phyloP scores from a whole-genome alignment of 2,113 vertebrate species.

The Atherinomorus stipes region DNA sequence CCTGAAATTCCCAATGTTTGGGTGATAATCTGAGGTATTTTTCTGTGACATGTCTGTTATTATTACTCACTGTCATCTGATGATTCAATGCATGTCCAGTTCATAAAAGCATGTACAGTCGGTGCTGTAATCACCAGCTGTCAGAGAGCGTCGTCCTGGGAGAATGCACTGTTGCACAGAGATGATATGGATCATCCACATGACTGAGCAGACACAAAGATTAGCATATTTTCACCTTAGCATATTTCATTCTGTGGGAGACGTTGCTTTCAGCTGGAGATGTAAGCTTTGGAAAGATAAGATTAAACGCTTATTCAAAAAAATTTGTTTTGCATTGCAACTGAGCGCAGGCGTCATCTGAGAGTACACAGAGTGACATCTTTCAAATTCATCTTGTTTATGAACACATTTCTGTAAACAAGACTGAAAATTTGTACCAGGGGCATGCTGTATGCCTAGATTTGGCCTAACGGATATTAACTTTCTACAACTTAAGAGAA shows the following conservation, averaged over 20 bases:
- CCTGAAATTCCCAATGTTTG: slow-evolving; percentile 20
- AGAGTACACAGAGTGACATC: not conserved
- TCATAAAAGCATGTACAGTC: slow-evolving; percentile 20
- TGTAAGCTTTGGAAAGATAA: too few species aligned
- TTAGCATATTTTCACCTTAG: not conserved
- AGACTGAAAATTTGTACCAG: not conserved
- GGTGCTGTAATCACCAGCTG: slow-evolving; percentile 22
- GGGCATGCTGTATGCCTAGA: too few species aligned
- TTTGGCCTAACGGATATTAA: not conserved
- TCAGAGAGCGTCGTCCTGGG: slow-evolving; percentile 7
- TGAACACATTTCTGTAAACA: accelerated
- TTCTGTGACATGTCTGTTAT: slow-evolving; percentile 23
- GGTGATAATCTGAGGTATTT: slow-evolving; percentile 13
- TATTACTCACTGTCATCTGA: slow-evolving; percentile 16
- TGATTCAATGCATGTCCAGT: not conserved
- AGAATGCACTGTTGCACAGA: slow-evolving; percentile 5
- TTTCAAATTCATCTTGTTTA: not conserved
- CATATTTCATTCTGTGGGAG: too few species aligned
- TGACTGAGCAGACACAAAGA: not conserved
- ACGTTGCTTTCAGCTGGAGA: too few species aligned
- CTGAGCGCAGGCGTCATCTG: not conserved
- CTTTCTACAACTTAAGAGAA: not conserved
- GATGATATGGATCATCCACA: slow-evolving; percentile 15
- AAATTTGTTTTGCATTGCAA: not conserved
- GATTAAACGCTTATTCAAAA: not conserved